Percentiles rank a stretch among this genome's conserved stretches.
Conservation (phyloP, 2,113 vertebrate species). For the Vanacampus margaritifer region DNA sequence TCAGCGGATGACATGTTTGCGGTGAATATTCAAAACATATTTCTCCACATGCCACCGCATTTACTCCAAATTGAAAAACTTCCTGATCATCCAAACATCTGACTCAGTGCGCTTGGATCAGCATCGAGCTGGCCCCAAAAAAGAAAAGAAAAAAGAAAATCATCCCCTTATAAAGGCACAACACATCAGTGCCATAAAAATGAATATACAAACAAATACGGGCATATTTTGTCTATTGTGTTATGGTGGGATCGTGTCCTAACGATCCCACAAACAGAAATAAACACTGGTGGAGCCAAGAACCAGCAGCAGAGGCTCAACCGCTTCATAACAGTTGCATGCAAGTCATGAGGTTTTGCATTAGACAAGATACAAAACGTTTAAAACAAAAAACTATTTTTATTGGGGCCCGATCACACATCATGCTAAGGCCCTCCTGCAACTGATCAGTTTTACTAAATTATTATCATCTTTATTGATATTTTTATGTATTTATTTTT, state of each 20-base stretch:
- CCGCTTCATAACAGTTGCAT: constrained; percentile 12
- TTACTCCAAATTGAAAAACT: background rate
- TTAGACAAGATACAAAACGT: background rate
- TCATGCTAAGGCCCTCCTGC: background rate
- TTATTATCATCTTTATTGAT: too few relatives aligned
- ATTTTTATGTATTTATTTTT: too few relatives aligned
- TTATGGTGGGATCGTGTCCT: constrained; percentile 1
- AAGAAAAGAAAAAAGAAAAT: too few relatives aligned
- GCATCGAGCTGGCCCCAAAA: background rate
- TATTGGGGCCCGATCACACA: background rate
- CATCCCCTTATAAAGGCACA: constrained; percentile 5
- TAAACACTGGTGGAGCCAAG: constrained; percentile 23
- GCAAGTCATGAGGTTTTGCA: constrained; percentile 8
- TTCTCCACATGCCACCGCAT: background rate
- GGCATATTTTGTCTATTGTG: constrained; percentile 5
- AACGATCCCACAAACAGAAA: constrained; percentile 13
- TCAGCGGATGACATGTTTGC: constrained; percentile 1
- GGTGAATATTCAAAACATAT: background rate
- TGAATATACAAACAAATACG: constrained; percentile 15
- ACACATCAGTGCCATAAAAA: constrained; percentile 7
- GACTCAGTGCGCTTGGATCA: constrained; percentile 16
- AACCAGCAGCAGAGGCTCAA: constrained; percentile 3
- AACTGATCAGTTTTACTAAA: background rate
- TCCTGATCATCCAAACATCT: constrained; percentile 6
- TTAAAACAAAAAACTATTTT: background rate